Conservation (phyloP, 2,888 invertebrate species). For the Platycnemis pennipes region DNA sequence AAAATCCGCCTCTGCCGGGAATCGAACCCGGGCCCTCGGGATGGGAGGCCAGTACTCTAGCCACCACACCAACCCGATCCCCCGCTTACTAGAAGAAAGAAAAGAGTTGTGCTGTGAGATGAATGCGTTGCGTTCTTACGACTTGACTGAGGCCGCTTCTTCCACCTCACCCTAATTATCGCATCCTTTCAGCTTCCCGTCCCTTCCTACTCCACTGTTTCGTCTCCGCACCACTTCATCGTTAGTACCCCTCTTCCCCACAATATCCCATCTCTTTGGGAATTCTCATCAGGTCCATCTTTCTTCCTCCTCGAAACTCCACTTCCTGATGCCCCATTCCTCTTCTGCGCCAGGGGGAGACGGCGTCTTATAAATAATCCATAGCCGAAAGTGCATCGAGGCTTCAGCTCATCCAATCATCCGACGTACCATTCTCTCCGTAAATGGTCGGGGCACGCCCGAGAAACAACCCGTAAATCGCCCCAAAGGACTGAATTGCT, state of each 20-base stretch:
- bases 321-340: not conserved
- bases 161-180: not conserved
- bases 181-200: not conserved
- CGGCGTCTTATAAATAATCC: not conserved
- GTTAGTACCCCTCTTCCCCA: not conserved
- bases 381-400: not conserved
- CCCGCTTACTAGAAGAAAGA: too few species aligned
- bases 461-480: too few species aligned
- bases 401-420: not conserved
- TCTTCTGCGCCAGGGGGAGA: not conserved
- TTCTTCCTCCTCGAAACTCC: not conserved
- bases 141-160: not conserved
- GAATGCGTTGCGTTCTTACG: not conserved
- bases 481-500: too few species aligned
- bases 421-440: not conserved
- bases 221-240: not conserved
- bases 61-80: too few species aligned
- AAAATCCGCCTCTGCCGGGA: too few species aligned
- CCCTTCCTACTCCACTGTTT: not conserved
- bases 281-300: constrained; percentile 32
- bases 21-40: too few species aligned
- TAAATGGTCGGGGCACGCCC: not conserved
- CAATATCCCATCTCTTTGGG: constrained; percentile 7
- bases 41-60: too few species aligned
- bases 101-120: not conserved